phyloP scores from a whole-genome alignment of 2,797 vertebrate genomes.

The Sebastes hubbsi region DNA sequence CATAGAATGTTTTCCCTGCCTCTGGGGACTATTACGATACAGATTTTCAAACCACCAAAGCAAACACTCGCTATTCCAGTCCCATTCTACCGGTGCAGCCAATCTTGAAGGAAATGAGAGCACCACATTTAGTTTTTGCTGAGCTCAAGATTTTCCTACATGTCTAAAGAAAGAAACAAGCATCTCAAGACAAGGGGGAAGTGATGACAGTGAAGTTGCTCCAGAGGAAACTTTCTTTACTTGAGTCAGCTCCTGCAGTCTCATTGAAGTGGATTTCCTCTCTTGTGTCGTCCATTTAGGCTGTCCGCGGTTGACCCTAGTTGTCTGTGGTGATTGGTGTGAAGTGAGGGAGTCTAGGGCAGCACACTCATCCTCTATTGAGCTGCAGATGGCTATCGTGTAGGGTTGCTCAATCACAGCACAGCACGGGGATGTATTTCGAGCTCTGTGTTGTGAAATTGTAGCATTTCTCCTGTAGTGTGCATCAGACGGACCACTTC shows the following conservation, averaged over 20 bases:
- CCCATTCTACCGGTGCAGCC: constrained; percentile 38
- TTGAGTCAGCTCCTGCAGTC: constrained; percentile 37
- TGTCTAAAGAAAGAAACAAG: constrained; percentile 64
- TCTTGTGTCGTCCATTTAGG: constrained; percentile 20
- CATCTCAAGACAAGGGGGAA: constrained; percentile 59
- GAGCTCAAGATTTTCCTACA: constrained; percentile 57
- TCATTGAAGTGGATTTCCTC: constrained; percentile 26
- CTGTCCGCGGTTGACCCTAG: constrained; percentile 4
- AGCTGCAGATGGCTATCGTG: constrained; percentile 4
- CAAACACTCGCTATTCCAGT: constrained; percentile 25
- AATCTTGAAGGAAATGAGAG: constrained; percentile 64
- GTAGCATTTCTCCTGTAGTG: not conserved
- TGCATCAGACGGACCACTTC: not conserved
- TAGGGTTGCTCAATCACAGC: not conserved
- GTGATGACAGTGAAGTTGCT: constrained; percentile 57
- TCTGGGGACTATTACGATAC: constrained; percentile 18
- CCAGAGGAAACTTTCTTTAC: constrained; percentile 60
- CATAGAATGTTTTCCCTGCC: constrained; percentile 13
- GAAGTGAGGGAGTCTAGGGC: not conserved
- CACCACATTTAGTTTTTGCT: constrained; percentile 65
- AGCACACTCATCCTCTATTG: constrained; percentile 7
- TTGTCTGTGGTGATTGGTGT: constrained; percentile 13
- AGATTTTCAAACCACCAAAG: constrained; percentile 34
- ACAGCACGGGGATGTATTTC: not conserved
- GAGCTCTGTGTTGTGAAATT: not conserved